Conservation (phyloP, 1,140 invertebrate species). For the Tetranychus urticae region DNA sequence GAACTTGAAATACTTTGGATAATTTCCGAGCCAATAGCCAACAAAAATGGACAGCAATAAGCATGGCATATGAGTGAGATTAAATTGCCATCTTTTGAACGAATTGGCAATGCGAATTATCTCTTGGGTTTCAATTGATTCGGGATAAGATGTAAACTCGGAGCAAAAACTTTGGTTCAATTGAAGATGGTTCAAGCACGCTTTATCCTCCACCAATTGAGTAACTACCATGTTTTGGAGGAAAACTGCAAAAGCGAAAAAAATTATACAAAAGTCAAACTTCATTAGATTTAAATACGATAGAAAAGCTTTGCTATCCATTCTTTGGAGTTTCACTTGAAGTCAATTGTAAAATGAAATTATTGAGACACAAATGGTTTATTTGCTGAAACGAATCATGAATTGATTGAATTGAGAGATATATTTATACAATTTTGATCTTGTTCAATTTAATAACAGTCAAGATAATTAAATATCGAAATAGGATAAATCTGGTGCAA, state of each 20-base stretch:
- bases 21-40: not conserved
- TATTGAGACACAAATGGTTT: too few relatives aligned
- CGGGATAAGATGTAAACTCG: not conserved
- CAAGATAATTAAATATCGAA: too few relatives aligned
- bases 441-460: too few relatives aligned
- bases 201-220: not conserved
- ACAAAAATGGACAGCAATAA: not conserved
- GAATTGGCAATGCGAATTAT: not conserved
- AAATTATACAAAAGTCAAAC: not conserved
- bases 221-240: not conserved
- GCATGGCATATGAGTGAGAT: not conserved
- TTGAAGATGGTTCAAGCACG: not conserved
- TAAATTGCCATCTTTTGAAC: not conserved
- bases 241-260: not conserved
- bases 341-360: too few relatives aligned
- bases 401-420: too few relatives aligned
- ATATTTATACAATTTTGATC: too few relatives aligned
- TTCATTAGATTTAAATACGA: not conserved
- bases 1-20: not conserved
- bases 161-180: not conserved
- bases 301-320: too few relatives aligned
- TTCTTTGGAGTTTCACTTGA: too few relatives aligned
- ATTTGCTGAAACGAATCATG: too few relatives aligned
- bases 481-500: too few relatives aligned
- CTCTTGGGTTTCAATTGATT: not conserved